Conservation (phyloP, 2,797 vertebrate species). For the Aeoliscus strigatus region DNA sequence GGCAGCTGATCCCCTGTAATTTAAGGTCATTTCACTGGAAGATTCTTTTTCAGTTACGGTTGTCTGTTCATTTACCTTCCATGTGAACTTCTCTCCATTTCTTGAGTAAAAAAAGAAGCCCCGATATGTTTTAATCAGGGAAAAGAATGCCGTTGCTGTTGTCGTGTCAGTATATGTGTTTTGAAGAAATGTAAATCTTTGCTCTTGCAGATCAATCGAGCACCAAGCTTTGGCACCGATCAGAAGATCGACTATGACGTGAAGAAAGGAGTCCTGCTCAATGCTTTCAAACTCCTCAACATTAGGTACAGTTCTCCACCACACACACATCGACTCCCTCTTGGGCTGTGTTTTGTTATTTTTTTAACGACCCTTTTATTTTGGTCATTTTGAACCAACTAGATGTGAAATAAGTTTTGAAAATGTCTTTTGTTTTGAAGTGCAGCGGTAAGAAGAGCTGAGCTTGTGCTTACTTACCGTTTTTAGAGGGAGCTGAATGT, state of each 20-base stretch:
- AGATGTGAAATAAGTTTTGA: too few species aligned
- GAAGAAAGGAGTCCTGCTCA: slow-evolving; percentile 92
- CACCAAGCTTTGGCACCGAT: slow-evolving; percentile 97
- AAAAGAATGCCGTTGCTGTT: slow-evolving; percentile 66
- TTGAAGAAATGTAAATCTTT: slow-evolving; percentile 31
- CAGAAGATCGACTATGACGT: slow-evolving; percentile 98
- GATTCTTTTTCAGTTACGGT: slow-evolving; percentile 53
- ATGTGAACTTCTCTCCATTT: slow-evolving; percentile 34
- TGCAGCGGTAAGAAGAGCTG: too few species aligned
- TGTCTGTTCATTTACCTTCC: slow-evolving; percentile 43
- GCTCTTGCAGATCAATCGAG: slow-evolving; percentile 91
- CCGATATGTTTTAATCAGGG: slow-evolving; percentile 68
- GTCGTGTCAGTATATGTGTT: too few species aligned
- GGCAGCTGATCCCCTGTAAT: slow-evolving; percentile 63
- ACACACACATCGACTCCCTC: slow-evolving; percentile 22
- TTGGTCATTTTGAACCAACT: too few species aligned
- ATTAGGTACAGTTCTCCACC: slow-evolving; percentile 79
- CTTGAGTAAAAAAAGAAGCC: slow-evolving; percentile 50
- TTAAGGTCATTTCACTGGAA: slow-evolving; percentile 59
- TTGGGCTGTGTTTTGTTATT: slow-evolving; percentile 37
- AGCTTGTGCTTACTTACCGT: too few species aligned
- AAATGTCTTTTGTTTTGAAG: too few species aligned
- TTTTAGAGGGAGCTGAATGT: too few species aligned
- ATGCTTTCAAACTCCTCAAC: slow-evolving; percentile 92
- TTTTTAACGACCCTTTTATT: too few species aligned